Evolutionary conservation across 2,888 invertebrate genomes (phyloP).

Genomic region (Hypomecis punctinalis): DNA sequence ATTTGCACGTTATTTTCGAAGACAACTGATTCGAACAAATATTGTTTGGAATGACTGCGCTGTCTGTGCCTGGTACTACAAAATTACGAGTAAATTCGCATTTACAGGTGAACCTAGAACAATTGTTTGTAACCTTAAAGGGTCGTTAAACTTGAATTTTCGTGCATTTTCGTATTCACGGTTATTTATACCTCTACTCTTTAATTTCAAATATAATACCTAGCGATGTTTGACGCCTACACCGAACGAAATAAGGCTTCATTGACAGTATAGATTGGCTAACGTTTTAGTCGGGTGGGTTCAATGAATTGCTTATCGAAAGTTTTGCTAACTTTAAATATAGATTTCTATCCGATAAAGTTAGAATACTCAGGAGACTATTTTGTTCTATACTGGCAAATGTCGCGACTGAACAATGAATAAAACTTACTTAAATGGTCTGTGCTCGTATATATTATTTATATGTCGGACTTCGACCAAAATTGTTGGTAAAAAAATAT

Average conservation of each 20-base stretch:
- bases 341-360: neutral
- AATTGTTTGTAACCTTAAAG: slow-evolving; percentile 21
- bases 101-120: slow-evolving; percentile 32
- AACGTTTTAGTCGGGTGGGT: slow-evolving; percentile 3
- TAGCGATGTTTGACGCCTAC: neutral
- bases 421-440: neutral
- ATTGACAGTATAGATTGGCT: neutral
- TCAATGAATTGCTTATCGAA: slow-evolving; percentile 3
- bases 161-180: neutral
- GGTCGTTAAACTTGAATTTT: slow-evolving; percentile 18
- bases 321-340: slow-evolving; percentile 3
- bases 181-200: slow-evolving; percentile 1
- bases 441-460: neutral
- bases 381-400: neutral
- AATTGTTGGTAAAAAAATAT: too few species aligned
- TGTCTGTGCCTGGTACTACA: slow-evolving; percentile 49
- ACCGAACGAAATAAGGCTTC: neutral
- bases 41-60: slow-evolving; percentile 40
- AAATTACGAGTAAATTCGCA: slow-evolving; percentile 1
- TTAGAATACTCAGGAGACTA: neutral
- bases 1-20: slow-evolving; percentile 36
- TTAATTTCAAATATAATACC: slow-evolving; percentile 3
- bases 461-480: too few species aligned
- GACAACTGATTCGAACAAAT: slow-evolving; percentile 38
- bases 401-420: slow-evolving; percentile 8